These are phyloP conservation scores for Taenioides sp. DNA, from an alignment of 2,797 vertebrate species.

Conservation along the genomic window DNA sequence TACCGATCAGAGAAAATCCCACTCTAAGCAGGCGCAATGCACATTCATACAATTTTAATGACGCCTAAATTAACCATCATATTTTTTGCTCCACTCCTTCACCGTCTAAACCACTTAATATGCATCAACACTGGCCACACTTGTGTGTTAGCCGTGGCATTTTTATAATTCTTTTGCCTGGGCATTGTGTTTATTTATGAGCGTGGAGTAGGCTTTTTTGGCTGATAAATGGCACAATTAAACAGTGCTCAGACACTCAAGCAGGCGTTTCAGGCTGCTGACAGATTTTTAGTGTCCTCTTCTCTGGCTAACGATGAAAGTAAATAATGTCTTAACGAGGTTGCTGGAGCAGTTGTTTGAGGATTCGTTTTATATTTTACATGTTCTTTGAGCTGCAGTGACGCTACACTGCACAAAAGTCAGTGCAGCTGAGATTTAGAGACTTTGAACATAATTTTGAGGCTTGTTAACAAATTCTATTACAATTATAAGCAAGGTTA, in stretches of 20 bases:
- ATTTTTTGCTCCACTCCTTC: slow-evolving; percentile 78
- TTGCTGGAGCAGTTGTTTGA: slow-evolving; percentile 76
- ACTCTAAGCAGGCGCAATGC: slow-evolving; percentile 84
- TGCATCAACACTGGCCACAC: slow-evolving; percentile 84
- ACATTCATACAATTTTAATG: slow-evolving; percentile 94
- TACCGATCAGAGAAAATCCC: slow-evolving; percentile 79
- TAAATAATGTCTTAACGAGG: slow-evolving; percentile 88
- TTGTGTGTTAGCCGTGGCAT: slow-evolving; percentile 86
- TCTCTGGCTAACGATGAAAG: slow-evolving; percentile 87
- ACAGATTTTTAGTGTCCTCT: slow-evolving; percentile 88
- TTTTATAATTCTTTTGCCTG: slow-evolving; percentile 93
- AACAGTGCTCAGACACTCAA: slow-evolving; percentile 82
- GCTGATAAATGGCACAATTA: slow-evolving; percentile 92
- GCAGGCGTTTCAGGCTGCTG: slow-evolving; percentile 86
- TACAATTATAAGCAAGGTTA: slow-evolving; percentile 63
- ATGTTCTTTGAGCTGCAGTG: slow-evolving; percentile 59
- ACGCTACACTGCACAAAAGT: slow-evolving; percentile 60
- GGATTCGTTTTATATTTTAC: slow-evolving; percentile 72
- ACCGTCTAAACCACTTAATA: slow-evolving; percentile 92
- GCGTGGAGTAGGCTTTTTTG: slow-evolving; percentile 82
- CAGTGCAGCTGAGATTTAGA: slow-evolving; percentile 51
- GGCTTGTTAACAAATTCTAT: slow-evolving; percentile 67
- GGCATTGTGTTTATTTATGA: slow-evolving; percentile 93
- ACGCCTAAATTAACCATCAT: slow-evolving; percentile 89
- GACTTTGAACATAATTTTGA: slow-evolving; percentile 69